Percentiles rank a stretch among this genome's conserved stretches.
Conservation (phyloP, 1,140 invertebrate species). For the Yoshiicerus persimilis region DNA sequence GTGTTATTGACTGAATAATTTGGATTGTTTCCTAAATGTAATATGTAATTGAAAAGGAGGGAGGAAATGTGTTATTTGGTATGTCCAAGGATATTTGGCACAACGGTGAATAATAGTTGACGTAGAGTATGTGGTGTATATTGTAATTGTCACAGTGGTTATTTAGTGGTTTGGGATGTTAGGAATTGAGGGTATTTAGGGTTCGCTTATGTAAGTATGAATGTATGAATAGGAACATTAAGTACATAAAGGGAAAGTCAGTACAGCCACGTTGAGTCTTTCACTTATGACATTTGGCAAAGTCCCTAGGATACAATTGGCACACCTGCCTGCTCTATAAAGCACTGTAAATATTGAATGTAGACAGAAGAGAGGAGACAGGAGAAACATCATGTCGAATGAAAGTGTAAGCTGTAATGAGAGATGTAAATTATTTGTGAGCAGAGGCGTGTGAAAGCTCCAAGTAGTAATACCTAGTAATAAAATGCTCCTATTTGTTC, state of each 20-base stretch:
- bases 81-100: neutral
- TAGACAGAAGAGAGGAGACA: neutral
- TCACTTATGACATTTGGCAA: slow-evolving; percentile 3
- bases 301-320: slow-evolving; percentile 7
- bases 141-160: neutral
- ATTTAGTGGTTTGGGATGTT: neutral
- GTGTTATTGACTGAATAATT: neutral
- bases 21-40: neutral
- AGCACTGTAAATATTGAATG: neutral
- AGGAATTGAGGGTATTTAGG: neutral
- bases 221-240: neutral
- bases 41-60: neutral
- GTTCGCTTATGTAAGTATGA: neutral
- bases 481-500: neutral
- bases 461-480: neutral
- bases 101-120: neutral
- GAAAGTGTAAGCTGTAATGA: neutral
- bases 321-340: slow-evolving; percentile 15
- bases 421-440: slow-evolving; percentile 15
- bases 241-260: neutral
- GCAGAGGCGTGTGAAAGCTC: neutral
- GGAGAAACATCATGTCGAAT: neutral
- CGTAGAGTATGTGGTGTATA: neutral
- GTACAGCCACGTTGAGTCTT: neutral
- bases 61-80: neutral